phyloP scores from a whole-genome alignment of 2,113 vertebrate genomes.

The Geothlypis trichas region DNA sequence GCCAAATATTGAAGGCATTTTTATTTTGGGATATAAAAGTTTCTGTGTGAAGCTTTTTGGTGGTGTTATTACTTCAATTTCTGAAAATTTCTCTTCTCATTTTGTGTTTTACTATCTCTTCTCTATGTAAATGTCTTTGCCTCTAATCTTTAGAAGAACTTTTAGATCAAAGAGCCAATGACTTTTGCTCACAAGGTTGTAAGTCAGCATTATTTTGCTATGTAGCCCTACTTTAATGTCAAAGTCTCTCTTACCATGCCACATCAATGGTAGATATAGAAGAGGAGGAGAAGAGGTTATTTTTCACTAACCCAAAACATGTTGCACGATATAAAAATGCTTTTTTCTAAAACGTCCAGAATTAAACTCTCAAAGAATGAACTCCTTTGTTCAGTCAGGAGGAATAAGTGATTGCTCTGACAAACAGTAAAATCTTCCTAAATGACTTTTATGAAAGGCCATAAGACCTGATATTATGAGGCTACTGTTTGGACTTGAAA shows the following conservation, averaged over 20 bases:
- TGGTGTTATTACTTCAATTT: background rate
- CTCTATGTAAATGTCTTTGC: background rate
- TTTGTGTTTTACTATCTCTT: background rate
- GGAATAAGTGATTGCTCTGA: background rate
- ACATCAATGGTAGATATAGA: no score
- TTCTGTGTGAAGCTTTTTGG: background rate
- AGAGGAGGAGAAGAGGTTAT: background rate
- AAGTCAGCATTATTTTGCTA: background rate
- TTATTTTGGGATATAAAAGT: background rate
- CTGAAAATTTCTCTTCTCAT: background rate
- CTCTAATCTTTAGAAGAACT: background rate
- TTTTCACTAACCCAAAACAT: background rate
- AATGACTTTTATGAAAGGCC: background rate
- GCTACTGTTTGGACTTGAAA: background rate
- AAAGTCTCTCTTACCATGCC: background rate
- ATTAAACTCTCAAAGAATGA: background rate
- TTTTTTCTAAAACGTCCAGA: background rate
- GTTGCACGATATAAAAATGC: background rate
- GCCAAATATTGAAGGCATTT: background rate
- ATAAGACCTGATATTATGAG: background rate
- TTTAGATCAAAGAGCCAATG: background rate
- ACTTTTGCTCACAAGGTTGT: background rate
- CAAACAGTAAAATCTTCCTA: fast-evolving
- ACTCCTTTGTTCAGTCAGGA: background rate
- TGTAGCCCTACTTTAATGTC: background rate